Base-by-base conservation (phyloP, 2,888 invertebrate species). In the Apamea monoglypha region DNA sequence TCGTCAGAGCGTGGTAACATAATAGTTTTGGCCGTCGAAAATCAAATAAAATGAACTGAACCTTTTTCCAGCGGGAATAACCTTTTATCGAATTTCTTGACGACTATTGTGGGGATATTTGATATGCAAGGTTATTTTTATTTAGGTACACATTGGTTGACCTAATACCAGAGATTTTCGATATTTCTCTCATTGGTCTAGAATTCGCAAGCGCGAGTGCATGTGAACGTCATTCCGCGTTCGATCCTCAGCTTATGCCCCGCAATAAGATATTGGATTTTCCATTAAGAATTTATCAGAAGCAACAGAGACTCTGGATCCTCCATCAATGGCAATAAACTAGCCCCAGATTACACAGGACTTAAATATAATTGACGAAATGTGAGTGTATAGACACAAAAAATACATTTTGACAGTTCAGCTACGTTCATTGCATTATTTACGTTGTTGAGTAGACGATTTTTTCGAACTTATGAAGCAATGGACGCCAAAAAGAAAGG, bases 31-130 rank as follows among this genome's bases (percentile, higher is more conserved):
- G 2, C 18, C 16, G 69, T 66, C 69, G 53, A 73, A 74, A 74
- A 61, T 32, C 69, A 53, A 81, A 74, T 74, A 63, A 81, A 80
- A 81, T 40, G 14, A 61, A 53, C 63, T 56, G n/a, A 56, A 82
- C 72, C 77, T 69, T 83, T 86, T 85, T 77, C 61, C 73, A 73
- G 36, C 63, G 74, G 67, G 67, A 82, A 86, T 74, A 63, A 82
- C 63, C 63, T 86, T 71, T 66, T 70, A 67, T 82, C 66, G 66
- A 66, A 74, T 83, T 59, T 85, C 74, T 64, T 56, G 56, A 74
- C 40, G 64, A 80, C 67, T 68, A 47, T 84, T 84, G 25, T 70
- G 36, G 40, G n/a, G 66, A 36, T 68, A 83, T 75, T 75, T 85
- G 63, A 75, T 85, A 81, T 61, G 70, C 69, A 79, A 84, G 64